Conservation (phyloP, 2,888 invertebrate genomes). For the Venusia cambrica region DNA sequence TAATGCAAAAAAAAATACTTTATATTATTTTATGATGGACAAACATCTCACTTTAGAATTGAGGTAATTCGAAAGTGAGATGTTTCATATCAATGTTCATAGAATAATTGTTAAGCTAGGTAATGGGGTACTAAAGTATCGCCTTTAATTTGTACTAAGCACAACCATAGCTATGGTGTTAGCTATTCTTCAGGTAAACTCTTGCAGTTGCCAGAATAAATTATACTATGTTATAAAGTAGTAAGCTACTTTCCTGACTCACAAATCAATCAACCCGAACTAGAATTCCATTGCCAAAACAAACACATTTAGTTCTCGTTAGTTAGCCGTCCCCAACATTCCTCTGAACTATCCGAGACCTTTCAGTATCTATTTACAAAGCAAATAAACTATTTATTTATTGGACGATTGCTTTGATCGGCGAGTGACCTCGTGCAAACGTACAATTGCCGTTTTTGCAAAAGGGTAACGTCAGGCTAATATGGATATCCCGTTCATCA, state of each 20-base stretch:
- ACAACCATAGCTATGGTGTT: conserved; percentile 9
- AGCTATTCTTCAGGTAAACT: too few relatives aligned
- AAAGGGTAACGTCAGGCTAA: conserved; percentile 44
- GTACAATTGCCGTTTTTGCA: conserved; percentile 59
- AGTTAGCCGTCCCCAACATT: conserved; percentile 60
- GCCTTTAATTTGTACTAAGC: too few relatives aligned
- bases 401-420: conserved; percentile 74
- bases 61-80: too few relatives aligned
- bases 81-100: too few relatives aligned
- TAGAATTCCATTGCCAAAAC: conserved; percentile 44
- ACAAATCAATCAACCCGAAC: conserved; percentile 38
- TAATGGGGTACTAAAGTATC: too few relatives aligned
- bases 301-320: conserved; percentile 65
- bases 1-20: too few relatives aligned
- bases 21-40: too few relatives aligned
- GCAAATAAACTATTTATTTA: conserved; percentile 78
- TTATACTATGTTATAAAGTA: too few relatives aligned
- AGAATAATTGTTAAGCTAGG: too few relatives aligned
- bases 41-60: too few relatives aligned
- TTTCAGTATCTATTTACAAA: conserved; percentile 71
- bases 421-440: conserved; percentile 60
- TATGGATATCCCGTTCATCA: conserved; percentile 45
- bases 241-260: too few relatives aligned
- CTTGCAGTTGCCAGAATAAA: too few relatives aligned
- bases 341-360: conserved; percentile 58